Evolutionary conservation across 2,888 invertebrate species (phyloP).

Genomic region (Drosophila gaucha): DNA sequence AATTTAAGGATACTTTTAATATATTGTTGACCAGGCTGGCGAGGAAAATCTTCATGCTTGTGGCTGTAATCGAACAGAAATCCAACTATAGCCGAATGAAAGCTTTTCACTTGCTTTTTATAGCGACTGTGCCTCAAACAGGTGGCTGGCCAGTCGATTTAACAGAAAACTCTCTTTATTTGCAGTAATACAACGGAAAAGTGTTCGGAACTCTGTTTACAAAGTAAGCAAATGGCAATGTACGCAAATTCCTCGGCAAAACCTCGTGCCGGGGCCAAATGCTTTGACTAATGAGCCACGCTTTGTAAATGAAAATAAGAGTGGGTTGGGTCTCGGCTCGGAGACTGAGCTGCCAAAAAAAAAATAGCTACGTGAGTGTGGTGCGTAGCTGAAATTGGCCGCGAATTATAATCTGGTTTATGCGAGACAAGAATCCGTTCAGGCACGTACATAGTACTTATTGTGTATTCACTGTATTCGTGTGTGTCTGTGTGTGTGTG

Average conservation of each 20-base stretch:
- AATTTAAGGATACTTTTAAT: background rate
- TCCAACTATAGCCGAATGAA: slow-evolving; percentile 2
- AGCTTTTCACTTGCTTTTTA: slow-evolving; percentile 19
- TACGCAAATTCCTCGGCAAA: slow-evolving; percentile 5
- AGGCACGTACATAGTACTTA: slow-evolving; percentile 62
- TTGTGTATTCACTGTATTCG: slow-evolving; percentile 55
- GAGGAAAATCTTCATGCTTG: slow-evolving; percentile 1
- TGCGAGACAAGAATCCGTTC: slow-evolving; percentile 64
- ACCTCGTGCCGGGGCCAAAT: slow-evolving; percentile 15
- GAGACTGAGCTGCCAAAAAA: slow-evolving; percentile 28
- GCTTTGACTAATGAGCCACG: slow-evolving; percentile 56
- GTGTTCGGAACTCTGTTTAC: slow-evolving; percentile 2
- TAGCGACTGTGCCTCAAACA: background rate
- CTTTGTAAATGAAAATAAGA: slow-evolving; percentile 73
- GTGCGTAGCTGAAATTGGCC: slow-evolving; percentile 56
- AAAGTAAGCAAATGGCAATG: slow-evolving; percentile 29
- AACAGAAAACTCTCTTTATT: background rate
- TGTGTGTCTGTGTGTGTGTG: slow-evolving; percentile 14
- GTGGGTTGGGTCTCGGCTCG: slow-evolving; percentile 50
- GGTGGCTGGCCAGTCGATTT: background rate
- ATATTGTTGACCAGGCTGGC: slow-evolving; percentile 7
- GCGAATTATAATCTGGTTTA: slow-evolving; percentile 77
- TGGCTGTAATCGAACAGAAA: background rate
- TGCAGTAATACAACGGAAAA: background rate
- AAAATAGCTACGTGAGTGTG: slow-evolving; percentile 34